Evolutionary conservation across 1,140 invertebrate genomes (phyloP).

Genomic region (Drosophila repleta): DNA sequence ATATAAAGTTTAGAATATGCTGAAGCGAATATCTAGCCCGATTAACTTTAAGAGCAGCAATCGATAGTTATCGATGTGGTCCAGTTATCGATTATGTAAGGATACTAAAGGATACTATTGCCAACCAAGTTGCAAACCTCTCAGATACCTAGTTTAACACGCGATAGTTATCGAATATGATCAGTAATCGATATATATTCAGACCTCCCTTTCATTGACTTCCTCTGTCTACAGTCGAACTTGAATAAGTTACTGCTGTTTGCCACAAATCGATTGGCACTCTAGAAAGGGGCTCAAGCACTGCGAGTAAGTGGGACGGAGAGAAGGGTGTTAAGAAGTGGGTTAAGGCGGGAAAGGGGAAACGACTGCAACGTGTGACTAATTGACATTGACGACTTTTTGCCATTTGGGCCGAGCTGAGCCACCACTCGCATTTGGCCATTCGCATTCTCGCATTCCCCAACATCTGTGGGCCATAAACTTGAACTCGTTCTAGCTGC

Average conservation of each 20-base stretch:
- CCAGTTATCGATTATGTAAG: not conserved
- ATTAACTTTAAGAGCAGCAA: too few species aligned
- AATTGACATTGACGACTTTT: slow-evolving; percentile 74
- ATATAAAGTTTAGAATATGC: too few species aligned
- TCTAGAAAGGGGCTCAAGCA: not conserved
- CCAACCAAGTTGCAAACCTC: too few species aligned
- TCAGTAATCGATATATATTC: not conserved
- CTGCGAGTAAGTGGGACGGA: not conserved
- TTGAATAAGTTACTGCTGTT: slow-evolving; percentile 31
- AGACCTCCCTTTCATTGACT: not conserved
- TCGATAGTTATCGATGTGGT: too few species aligned
- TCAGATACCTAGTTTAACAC: not conserved
- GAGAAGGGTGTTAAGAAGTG: not conserved
- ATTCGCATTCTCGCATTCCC: slow-evolving; percentile 27
- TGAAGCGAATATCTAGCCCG: too few species aligned
- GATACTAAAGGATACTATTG: too few species aligned
- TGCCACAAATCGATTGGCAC: slow-evolving; percentile 38
- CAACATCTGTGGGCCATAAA: slow-evolving; percentile 64
- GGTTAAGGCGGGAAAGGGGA: not conserved
- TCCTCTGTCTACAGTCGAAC: not conserved
- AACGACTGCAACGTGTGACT: slow-evolving; percentile 46
- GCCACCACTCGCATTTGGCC: slow-evolving; percentile 20
- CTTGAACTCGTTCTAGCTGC: slow-evolving; percentile 75
- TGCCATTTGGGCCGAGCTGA: slow-evolving; percentile 34
- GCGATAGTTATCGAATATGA: not conserved